Evolutionary conservation across 2,888 invertebrate species (phyloP), one percentile per base, ranked within the genome.

Genomic region (Tortricodes alternella): DNA sequence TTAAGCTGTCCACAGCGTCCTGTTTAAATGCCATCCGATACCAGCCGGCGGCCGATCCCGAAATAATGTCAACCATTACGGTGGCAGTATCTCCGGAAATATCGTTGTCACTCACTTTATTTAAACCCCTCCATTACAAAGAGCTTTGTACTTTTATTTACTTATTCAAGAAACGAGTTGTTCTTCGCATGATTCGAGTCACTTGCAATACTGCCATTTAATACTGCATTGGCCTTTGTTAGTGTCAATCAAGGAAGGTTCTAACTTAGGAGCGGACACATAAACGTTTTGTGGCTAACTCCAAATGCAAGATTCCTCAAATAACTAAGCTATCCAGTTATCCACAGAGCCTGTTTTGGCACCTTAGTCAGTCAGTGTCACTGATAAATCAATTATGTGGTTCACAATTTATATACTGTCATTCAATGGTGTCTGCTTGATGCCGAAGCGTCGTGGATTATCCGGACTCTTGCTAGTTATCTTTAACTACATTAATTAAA

Each of bases 41-140:
- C 66, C 63, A 56, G 59, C 27, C 43, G 60, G 60, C 63, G 60
- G 59, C 62, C 66, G 62, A 71, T 67, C 63, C 70, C 71, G 67
- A 81, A 80, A 82, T 82, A 79, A 83, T 74, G 69, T 72, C 64
- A 59, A 62, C 76, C 78, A 80, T 83, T 85, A 80, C 73, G 65
- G 72, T 34, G 29, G 37, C 46, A 15, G 32, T 74, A 64, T 58
- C 66, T 67, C 68, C 72, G 71, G 76, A 79, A 75, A 78, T 74
- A 76, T 73, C 59, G 59, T 66, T 66, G 68, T 68, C 70, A 70
- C 66, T 66, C 69, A 67, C 62, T 58, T 60, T 58, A 38, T 61
- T 61, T 58, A 49, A 49, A 32, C 55, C 49, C 13, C 49, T 23
- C 16, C 41, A 15, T 43, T 38, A 50, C 55, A 55, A 55, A 55